Percentiles rank a stretch among this genome's conserved stretches.
phyloP scores from a whole-genome alignment of 2,113 vertebrate genomes.

The Pungitius pungitius region DNA sequence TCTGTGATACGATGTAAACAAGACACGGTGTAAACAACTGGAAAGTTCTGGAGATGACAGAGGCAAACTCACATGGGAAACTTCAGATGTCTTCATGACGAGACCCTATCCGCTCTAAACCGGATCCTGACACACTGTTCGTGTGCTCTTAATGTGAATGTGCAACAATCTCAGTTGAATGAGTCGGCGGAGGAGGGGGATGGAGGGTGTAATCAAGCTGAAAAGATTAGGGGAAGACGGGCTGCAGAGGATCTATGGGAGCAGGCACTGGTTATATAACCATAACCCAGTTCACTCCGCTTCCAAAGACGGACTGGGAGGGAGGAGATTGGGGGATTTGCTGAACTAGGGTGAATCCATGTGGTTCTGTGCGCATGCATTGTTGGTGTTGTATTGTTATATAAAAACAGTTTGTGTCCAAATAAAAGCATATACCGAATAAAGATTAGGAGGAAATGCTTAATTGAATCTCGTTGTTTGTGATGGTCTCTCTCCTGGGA shows the following conservation, averaged over 20 bases:
- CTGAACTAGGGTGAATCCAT: constrained; percentile 45
- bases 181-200: constrained; percentile 62
- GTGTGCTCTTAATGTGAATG: constrained; percentile 33
- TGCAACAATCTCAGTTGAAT: constrained; percentile 52
- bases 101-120: constrained; percentile 69
- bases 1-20: not conserved
- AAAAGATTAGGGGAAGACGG: constrained; percentile 80
- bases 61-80: not conserved
- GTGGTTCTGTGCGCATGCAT: constrained; percentile 17
- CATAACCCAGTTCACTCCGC: constrained; percentile 67
- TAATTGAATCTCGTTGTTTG: constrained; percentile 8
- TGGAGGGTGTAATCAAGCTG: constrained; percentile 77
- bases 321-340: constrained; percentile 20
- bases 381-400: constrained; percentile 8
- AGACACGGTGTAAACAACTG: not conserved
- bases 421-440: constrained; percentile 3
- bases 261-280: constrained; percentile 79
- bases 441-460: not conserved
- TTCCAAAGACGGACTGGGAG: constrained; percentile 52
- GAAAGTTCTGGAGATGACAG: not conserved
- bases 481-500: not conserved
- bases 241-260: constrained; percentile 73
- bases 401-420: constrained; percentile 5
- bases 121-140: constrained; percentile 47
- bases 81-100: constrained; percentile 9